Conservation (phyloP, 2,113 vertebrate genomes). For the Fukomys damarensis region DNA sequence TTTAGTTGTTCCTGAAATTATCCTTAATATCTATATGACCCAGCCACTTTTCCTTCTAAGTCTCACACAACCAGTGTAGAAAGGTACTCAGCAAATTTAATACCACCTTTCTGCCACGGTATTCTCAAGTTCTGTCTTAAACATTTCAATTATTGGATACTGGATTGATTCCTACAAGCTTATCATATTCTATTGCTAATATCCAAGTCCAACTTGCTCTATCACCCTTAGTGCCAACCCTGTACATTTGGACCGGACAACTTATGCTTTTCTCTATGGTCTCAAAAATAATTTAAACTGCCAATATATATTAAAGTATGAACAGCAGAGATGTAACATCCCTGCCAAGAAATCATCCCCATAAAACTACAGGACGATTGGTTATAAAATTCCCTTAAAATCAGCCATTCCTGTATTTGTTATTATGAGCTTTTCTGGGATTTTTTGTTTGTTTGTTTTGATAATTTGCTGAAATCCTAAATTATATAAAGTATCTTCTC, state of each 20-base stretch:
- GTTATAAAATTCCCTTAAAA: constrained; percentile 14
- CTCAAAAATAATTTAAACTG: constrained; percentile 49
- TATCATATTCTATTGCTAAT: constrained; percentile 1
- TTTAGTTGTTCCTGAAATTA: not conserved
- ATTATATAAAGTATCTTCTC: not conserved
- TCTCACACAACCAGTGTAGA: not conserved
- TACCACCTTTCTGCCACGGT: not conserved
- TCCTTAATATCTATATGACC: not conserved
- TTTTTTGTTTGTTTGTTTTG: not conserved
- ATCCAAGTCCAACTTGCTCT: not conserved
- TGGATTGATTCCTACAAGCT: constrained; percentile 33
- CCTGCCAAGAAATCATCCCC: constrained; percentile 47
- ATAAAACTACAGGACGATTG: not conserved
- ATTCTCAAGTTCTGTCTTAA: constrained; percentile 39
- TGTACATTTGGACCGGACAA: not conserved
- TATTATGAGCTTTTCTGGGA: not conserved
- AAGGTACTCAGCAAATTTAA: constrained; percentile 2
- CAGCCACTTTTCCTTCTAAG: not conserved
- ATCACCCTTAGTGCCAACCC: not conserved
- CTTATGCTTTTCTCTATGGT: not conserved
- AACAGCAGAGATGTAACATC: not conserved
- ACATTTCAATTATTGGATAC: not conserved
- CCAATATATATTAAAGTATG: not conserved
- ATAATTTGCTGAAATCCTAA: constrained; percentile 24
- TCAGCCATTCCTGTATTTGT: not conserved